These are phyloP conservation scores for Carterocephalus palaemon DNA, from an alignment of 2,888 invertebrate genomes.

Conservation along the genomic window DNA sequence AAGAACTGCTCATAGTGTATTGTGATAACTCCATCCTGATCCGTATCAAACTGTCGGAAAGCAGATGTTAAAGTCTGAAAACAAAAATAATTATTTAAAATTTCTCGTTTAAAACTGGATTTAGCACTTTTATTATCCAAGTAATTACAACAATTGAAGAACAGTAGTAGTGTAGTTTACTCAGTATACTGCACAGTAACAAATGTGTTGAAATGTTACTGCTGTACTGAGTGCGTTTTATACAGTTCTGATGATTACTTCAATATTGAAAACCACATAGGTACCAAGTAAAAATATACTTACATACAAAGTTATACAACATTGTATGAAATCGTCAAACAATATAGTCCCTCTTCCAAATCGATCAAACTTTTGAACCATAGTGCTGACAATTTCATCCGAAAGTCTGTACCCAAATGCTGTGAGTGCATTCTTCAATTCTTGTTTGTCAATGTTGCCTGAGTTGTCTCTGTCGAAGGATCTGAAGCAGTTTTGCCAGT, in stretches of 20 bases:
- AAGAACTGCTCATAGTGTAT: constrained; percentile 98
- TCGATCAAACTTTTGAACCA: constrained; percentile 96
- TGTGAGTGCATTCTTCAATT: constrained; percentile 93
- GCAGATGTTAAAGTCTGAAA: constrained; percentile 92
- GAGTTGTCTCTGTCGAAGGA: constrained; percentile 96
- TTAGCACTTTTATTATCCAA: too few species aligned
- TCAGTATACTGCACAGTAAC: too few species aligned
- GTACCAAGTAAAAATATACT: constrained; percentile 60
- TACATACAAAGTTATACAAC: constrained; percentile 95
- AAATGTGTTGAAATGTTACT: too few species aligned
- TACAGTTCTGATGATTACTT: constrained; percentile 2
- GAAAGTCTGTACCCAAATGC: constrained; percentile 94
- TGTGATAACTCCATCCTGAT: constrained; percentile 96
- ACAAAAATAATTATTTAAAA: constrained; percentile 31
- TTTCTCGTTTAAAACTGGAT: not conserved
- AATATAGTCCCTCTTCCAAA: constrained; percentile 93
- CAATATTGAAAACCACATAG: not conserved
- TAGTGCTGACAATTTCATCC: constrained; percentile 86
- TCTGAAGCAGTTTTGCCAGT: constrained; percentile 98
- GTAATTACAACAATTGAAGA: too few species aligned
- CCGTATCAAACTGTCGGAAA: constrained; percentile 93
- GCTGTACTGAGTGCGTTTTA: not conserved
- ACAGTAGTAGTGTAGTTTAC: too few species aligned
- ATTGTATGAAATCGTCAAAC: constrained; percentile 99
- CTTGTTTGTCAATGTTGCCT: constrained; percentile 93